Base-by-base conservation (phyloP, 2,797 vertebrate genomes). In the Oreochromis grahami region DNA sequence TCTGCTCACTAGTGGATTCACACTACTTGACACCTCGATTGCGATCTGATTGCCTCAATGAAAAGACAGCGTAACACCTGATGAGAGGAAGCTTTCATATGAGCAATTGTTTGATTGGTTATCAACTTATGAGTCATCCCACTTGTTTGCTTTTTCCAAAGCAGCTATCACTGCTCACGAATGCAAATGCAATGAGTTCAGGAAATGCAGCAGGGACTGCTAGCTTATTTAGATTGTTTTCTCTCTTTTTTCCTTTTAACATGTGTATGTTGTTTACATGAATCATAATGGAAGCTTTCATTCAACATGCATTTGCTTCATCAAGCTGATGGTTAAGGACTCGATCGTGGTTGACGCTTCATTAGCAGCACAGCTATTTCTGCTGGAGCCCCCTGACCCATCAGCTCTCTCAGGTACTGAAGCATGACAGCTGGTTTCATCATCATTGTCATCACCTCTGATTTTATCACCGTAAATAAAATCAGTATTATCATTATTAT, bases 201-300 rank as follows among this genome's bases (percentile, higher is more conserved):
- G 55, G 60, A 83, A 68, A 70, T 8, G 13, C 8, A 65, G 32
- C 52, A 51, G n/a, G 53, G 43, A 82, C 76, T 85, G 45, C 21
- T 19, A 19, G 50, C 53, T 58, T 74, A 50, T 78, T 15, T 58
- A 76, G 21, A 38, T 68, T 36, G 10, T 74, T 21, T 60, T 45
- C 51, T 11, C 11, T 68, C n/a, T 50, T 1, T 74, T 50, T 50
- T 50, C 32, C 21, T 32, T 32, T 19, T 11, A 50, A 77, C 17
- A 65, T 68, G 76, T 83, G 65, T 83, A 48, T 79, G 85, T 13
- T 86, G 83, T 91, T 82, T 87, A 76, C 76, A 70, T 84, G 43
- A 45, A 82, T 82, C 43, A 45, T 32, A 76, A 2, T 15, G 60
- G 24, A 79, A 26, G 32, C 41, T 48, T 72, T 79, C 14, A 56